Evolutionary conservation across 1,140 invertebrate species (phyloP), one percentile per base, ranked within the genome.

Genomic region (Atopsyche davidsoni): DNA sequence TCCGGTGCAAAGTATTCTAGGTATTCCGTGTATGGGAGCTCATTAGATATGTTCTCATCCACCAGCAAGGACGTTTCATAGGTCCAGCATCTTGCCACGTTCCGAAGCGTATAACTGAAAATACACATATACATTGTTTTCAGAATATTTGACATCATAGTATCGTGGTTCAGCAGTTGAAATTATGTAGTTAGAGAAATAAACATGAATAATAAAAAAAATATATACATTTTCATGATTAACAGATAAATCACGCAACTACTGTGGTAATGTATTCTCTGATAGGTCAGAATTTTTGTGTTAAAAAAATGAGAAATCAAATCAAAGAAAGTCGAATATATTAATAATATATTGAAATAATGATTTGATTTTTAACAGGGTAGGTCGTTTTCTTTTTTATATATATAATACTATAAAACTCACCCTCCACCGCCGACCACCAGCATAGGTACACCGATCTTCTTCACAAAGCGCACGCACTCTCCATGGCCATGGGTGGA

Each of bases 71-170:
- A 96, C 0, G 97, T 99, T 72, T 99, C 97, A 60, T 98, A 96
- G 0, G 96, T 96, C 97, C 97, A 99, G 67, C 95, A 98, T 34
- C 97, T 76, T 0, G 96, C 96, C 1, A 99, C 97, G 67, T 99
- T 99, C 42, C 94, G 77, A 4, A 99, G 74, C 0, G 96, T 99
- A 64, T 99, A 99, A 0, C 74, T 76, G 58, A 13, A 60, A 60
- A 49, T 17, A 52, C 52, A 46, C 31, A 45, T 16, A 53, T 44
- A 51, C 32, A 32, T 18, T 39, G 22, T 39, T n/a, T 41, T 13
- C 2, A n/a, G 7, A 39, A 46, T 7, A 36, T 4, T n/a, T n/a
- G n/a, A n/a, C n/a, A n/a, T n/a, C n/a, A n/a, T n/a, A n/a, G n/a
- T n/a, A n/a, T n/a, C n/a, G n/a, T n/a, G n/a, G n/a, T n/a, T n/a